Base-by-base conservation (phyloP, 1,140 invertebrate species). In the Pachypsylla venusta region DNA sequence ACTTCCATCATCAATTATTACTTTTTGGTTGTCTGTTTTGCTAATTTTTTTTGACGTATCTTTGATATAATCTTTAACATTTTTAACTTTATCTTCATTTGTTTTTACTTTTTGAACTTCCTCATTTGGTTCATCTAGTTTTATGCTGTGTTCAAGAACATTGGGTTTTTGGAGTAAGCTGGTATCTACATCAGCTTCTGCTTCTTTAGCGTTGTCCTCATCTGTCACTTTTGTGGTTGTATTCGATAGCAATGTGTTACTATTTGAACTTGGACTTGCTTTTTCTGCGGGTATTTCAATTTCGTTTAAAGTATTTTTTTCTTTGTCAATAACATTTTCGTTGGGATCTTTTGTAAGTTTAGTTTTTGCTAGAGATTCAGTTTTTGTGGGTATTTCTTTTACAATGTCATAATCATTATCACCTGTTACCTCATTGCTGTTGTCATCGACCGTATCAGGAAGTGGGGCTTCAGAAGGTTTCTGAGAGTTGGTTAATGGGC, bases 171-270 rank as follows among this genome's bases (percentile, higher is more conserved):
- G n/a, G n/a, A n/a, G n/a, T n/a, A n/a, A n/a, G n/a, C n/a, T n/a
- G n/a, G 42, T 5, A 5, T 48, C 42, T n/a, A n/a, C n/a, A n/a
- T n/a, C n/a, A 10, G 42, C 4, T 48, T 48, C 42, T 10, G 42
- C 42, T 48, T 48, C 42, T 22, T 48, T 48, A 48, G 42, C 42
- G 22, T 48, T 48, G 22, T 48, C 42, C 22, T 48, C 42, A 10
- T 48, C 42, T 48, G 22, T 4, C 42, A 10, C 7, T 4, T n/a
- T 48, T 48, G 42, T 19, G 7, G n/a, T 4, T 48, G 42, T n/a
- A 22, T 48, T 48, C 7, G 5, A 22, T 5, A 10, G 42, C 4
- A 48, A 48, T 5, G 5, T n/a, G n/a, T n/a, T 48, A 5, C 42
- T 22, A 4, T 48, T 48, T 7, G 42, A 19, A 19, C n/a, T 3